A percentile compares a stretch with the other conserved stretches of the same genome.
Evolutionary conservation across 37 sponge, comb jelly and placozoan genomes (phyloP).

Genomic region (Oscarella lobularis): DNA sequence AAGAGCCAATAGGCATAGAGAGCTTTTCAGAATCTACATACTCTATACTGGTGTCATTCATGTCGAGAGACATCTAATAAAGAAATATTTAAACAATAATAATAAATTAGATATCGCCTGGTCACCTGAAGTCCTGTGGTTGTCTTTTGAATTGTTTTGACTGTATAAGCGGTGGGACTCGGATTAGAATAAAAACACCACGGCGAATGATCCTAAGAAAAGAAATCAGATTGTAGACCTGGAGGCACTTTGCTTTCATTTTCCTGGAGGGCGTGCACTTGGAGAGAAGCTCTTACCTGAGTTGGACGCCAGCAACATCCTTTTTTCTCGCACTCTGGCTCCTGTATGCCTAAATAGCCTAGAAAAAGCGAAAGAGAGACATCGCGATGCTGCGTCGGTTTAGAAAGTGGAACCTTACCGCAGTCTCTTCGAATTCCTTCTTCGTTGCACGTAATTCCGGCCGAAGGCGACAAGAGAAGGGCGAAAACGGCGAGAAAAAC

Average conservation of each 20-base stretch:
- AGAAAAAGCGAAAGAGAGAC: not conserved
- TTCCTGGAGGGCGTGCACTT: no score
- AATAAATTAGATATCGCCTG: not conserved
- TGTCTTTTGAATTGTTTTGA: conserved; percentile 6
- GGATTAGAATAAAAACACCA: conserved; percentile 27
- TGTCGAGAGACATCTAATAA: no score
- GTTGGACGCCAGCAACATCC: conserved; percentile 61
- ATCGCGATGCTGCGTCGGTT: not conserved
- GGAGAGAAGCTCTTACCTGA: conserved; percentile 14
- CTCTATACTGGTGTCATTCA: no score
- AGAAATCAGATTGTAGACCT: no score
- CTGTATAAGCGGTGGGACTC: conserved; percentile 18
- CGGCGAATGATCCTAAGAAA: conserved; percentile 8
- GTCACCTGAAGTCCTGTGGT: conserved; percentile 31
- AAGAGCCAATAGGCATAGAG: no score
- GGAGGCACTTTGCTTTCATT: no score
- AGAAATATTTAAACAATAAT: no score
- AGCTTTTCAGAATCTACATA: no score
- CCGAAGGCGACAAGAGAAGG: not conserved
- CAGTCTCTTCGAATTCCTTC: not conserved
- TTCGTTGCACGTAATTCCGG: not conserved
- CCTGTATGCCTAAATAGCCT: conserved; percentile 30
- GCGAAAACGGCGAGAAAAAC: not conserved
- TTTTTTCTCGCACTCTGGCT: conserved; percentile 31
- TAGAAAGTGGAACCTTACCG: not conserved